Evolutionary conservation across 2,888 invertebrate species (phyloP), one percentile per base, ranked within the genome.

Genomic region (Meteorus cinctellus): DNA sequence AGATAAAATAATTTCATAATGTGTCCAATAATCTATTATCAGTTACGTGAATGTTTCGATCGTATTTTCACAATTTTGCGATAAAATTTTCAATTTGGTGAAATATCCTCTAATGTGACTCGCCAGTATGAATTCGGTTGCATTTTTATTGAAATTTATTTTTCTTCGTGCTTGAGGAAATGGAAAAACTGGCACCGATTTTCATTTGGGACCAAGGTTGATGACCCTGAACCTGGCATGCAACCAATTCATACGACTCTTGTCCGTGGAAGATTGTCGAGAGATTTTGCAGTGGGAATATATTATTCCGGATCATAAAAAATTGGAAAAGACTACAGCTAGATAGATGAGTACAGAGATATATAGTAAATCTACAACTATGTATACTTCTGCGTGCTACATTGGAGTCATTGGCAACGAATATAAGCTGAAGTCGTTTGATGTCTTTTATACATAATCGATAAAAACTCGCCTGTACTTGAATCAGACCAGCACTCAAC

Each of bases 191-290:
- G n/a, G 62, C 45, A 29, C 10, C 19, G 16, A 24, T 72, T 62
- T 63, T 72, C 31, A 72, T 72, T 62, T 31, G 62, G 63, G 72
- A n/a, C 62, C 63, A 72, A 72, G 63, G 72, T 62, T 29, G 48
- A 48, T 31, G 72, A 72, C 63, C 72, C 63, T 63, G 29, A n/a
- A 51, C 48, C 48, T 72, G 72, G 72, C 72, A 63, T 60, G 29
- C 29, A 62, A 19, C 72, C 72, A 72, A 72, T 63, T 62, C 29
- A 45, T 55, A 19, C 19, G 24, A 8, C 1, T 55, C 8, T 55
- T 8, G 10, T 55, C 10, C 8, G 55, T 24, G 19, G 55, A 24
- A 55, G n/a, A 55, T 55, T 55, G 19, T 19, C 19, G 55, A n/a
- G 19, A 6, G 19, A 55, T 55, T 55, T 55, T 4, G 19, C 55